Conservation (phyloP, 2,888 invertebrate genomes). For the Oligia strigilis region DNA sequence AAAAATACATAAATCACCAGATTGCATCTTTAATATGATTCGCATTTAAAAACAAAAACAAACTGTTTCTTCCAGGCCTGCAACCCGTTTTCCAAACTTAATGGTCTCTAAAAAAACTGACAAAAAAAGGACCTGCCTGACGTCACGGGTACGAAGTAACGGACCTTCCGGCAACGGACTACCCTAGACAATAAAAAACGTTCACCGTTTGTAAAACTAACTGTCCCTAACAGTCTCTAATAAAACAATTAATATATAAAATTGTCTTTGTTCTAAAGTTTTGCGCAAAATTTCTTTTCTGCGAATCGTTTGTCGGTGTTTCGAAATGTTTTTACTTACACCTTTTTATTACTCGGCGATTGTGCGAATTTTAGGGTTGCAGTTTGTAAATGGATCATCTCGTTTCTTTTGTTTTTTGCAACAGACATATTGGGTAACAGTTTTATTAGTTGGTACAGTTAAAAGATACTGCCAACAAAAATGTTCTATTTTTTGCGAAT, state of each 20-base stretch:
- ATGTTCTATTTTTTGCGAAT: slow-evolving; percentile 10
- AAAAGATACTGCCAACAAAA: slow-evolving; percentile 16
- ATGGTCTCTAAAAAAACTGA: slow-evolving; percentile 54
- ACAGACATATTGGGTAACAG: slow-evolving; percentile 16
- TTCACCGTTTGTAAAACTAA: slow-evolving; percentile 67
- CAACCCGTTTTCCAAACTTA: slow-evolving; percentile 46
- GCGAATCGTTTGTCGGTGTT: slow-evolving; percentile 72
- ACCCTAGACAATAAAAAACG: slow-evolving; percentile 66
- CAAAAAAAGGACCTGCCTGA: slow-evolving; percentile 66
- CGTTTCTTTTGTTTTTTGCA: slow-evolving; percentile 40
- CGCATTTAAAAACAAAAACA: not conserved
- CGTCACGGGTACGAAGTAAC: slow-evolving; percentile 77
- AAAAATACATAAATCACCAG: slow-evolving; percentile 2
- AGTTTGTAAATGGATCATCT: slow-evolving; percentile 64
- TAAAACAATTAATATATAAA: slow-evolving; percentile 74
- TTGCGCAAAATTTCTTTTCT: slow-evolving; percentile 87
- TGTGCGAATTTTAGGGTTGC: slow-evolving; percentile 71
- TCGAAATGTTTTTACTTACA: slow-evolving; percentile 45
- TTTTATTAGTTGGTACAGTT: slow-evolving; percentile 41
- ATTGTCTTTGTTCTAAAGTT: slow-evolving; percentile 65
- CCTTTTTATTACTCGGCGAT: slow-evolving; percentile 35
- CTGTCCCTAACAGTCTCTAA: slow-evolving; percentile 65
- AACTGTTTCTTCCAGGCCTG: not conserved
- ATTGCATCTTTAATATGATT: not conserved
- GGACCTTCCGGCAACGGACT: slow-evolving; percentile 67